These are phyloP conservation scores for Mesochorus sp. DNA, from an alignment of 2,888 invertebrate genomes.

Conservation along the genomic window DNA sequence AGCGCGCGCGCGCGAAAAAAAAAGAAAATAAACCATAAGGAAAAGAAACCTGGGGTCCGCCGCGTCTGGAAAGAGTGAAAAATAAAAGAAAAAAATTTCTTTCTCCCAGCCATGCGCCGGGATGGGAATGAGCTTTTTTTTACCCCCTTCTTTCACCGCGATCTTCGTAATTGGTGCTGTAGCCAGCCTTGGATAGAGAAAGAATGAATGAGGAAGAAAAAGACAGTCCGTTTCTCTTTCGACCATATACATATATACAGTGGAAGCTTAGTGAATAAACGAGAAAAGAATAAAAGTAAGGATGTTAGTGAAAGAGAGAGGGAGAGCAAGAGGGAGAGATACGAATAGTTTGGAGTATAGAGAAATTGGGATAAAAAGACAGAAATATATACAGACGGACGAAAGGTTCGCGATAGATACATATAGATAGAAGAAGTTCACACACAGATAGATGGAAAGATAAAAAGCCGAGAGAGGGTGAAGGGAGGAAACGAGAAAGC, in stretches of 20 bases:
- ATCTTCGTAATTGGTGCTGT: constrained; percentile 55
- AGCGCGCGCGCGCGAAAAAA: background rate
- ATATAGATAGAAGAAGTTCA: background rate
- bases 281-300: constrained; percentile 44
- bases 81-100: background rate
- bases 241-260: background rate
- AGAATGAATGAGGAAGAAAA: background rate
- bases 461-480: background rate
- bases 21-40: background rate
- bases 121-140: constrained; percentile 35
- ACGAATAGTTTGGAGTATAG: constrained; percentile 15
- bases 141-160: constrained; percentile 31
- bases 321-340: constrained; percentile 9
- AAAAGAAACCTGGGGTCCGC: background rate
- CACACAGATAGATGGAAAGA: constrained; percentile 10
- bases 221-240: constrained; percentile 25
- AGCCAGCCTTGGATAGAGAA: constrained; percentile 1
- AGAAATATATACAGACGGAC: background rate
- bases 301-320: constrained; percentile 43
- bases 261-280: constrained; percentile 47
- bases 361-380: constrained; percentile 30
- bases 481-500: constrained; percentile 13
- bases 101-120: background rate
- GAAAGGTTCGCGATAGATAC: background rate
- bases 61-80: background rate